Evolutionary conservation across 2,888 invertebrate genomes (phyloP), one percentile per base, ranked within the genome.

Genomic region (Mythimna impura): DNA sequence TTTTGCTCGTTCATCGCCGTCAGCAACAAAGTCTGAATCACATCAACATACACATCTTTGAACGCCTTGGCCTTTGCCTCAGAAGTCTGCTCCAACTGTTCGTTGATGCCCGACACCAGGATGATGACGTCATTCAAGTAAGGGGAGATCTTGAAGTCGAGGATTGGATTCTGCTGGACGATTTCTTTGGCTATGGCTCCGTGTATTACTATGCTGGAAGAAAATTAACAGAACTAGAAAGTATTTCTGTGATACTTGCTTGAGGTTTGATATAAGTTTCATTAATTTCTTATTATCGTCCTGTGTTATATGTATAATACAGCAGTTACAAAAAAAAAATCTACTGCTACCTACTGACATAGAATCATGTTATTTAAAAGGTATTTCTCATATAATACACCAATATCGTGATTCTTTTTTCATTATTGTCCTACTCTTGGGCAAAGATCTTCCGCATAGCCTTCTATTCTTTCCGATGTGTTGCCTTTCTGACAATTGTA

Each of bases 101-200:
- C 64, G 43, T 93, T 94, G 2, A 96, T 78, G 0, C 93, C 96
- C 0, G 81, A 84, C 8, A 95, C 85, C 1, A 95, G 81, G 0
- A 89, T 89, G 0, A 91, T 91, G 0, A 92, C 86, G 58, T 94
- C 92, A 2, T 92, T 87, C 1, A 96, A 77, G 2, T 91, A 87
- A 0, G 96, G 95, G 0, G 93, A 85, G 61, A 96, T 90, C 81
- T 96, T 96, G 72, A 88, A 94, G 64, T 95, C 93, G 3, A 96
- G 81, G 1, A 96, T 91, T 0, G 91, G 82, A 75, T 96, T 96
- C 73, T 96, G 95, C 34, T 92, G 92, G 0, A 96, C 92, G 10
- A 96, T 93, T 83, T 96, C 96, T 78, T 94, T 95, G 3, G 96
- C 96, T 74, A 96, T 76, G 0, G 95, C 93, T 14, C 96, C 96